phyloP scores from a whole-genome alignment of 2,113 vertebrate genomes.

The Trinectes maculatus region DNA sequence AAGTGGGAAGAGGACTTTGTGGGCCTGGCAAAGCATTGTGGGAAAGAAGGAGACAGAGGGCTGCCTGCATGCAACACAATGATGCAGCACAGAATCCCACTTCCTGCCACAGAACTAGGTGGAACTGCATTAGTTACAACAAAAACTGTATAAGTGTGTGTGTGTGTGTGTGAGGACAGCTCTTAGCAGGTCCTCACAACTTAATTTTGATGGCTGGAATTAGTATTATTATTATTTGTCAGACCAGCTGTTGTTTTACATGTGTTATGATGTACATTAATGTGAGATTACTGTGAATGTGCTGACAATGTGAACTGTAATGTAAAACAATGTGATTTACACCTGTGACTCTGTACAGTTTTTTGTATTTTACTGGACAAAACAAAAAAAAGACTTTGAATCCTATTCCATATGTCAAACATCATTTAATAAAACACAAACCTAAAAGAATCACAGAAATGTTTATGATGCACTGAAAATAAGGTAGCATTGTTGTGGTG shows the following conservation, averaged over 20 bases:
- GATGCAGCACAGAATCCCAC: conserved; percentile 74
- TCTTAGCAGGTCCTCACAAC: too few relatives aligned
- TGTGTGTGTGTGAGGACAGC: conserved; percentile 12
- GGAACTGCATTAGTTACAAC: conserved; percentile 79
- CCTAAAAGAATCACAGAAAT: conserved; percentile 30
- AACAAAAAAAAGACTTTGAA: conserved; percentile 11
- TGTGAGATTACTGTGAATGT: conserved; percentile 23
- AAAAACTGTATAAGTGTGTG: conserved; percentile 71
- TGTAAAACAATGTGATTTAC: too few relatives aligned
- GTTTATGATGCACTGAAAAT: conserved; percentile 31
- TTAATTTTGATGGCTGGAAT: too few relatives aligned
- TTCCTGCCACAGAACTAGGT: conserved; percentile 83
- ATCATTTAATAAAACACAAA: conserved; percentile 60
- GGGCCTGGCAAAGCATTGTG: conserved; percentile 9
- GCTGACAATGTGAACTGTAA: background rate
- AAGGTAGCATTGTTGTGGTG: conserved; percentile 25
- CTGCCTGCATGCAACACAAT: conserved; percentile 19
- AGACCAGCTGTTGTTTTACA: background rate
- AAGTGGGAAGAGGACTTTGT: conserved; percentile 23
- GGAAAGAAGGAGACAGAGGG: background rate
- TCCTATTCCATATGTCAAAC: conserved; percentile 9
- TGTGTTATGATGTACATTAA: background rate
- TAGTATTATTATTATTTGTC: background rate
- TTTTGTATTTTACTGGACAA: background rate
- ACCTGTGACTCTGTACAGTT: too few relatives aligned